Percentiles rank a stretch among this genome's conserved stretches.
Conservation (phyloP, 2,113 vertebrate species). For the Xyrauchen texanus region DNA sequence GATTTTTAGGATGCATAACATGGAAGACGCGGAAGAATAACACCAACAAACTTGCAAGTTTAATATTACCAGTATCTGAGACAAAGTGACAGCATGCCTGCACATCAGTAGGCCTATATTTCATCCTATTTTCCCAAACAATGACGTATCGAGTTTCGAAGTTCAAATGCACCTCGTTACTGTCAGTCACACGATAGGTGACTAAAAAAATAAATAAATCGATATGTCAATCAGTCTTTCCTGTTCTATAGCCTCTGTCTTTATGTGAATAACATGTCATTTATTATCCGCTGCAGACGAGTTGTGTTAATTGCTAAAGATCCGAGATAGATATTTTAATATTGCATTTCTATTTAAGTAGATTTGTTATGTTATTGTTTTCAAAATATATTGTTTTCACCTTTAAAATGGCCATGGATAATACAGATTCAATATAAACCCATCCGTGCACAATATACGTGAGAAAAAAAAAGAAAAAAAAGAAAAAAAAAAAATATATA, state of each 20-base stretch:
- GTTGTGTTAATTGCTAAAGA: no score
- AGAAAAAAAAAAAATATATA: no score
- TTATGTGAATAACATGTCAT: no score
- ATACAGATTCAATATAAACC: neutral
- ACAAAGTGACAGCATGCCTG: neutral
- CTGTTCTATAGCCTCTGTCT: neutral
- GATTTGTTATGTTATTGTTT: neutral
- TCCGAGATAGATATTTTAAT: no score
- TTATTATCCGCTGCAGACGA: no score
- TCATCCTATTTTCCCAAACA: neutral
- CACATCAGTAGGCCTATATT: slow-evolving; percentile 1
- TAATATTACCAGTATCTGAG: neutral
- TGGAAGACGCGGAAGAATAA: no score
- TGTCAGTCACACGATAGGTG: neutral
- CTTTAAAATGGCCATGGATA: neutral
- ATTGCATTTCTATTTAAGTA: no score
- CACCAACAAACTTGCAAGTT: neutral
- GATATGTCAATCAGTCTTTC: neutral
- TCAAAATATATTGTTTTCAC: neutral
- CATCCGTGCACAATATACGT: neutral
- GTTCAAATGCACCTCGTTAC: slow-evolving; percentile 1
- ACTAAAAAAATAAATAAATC: slow-evolving; percentile 3
- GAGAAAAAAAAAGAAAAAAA: neutral
- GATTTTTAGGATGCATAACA: neutral
- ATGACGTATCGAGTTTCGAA: neutral